A percentile compares a stretch with the other conserved stretches of the same genome.
Conservation (phyloP, 2,888 invertebrate species). For the Coleophora deauratella region DNA sequence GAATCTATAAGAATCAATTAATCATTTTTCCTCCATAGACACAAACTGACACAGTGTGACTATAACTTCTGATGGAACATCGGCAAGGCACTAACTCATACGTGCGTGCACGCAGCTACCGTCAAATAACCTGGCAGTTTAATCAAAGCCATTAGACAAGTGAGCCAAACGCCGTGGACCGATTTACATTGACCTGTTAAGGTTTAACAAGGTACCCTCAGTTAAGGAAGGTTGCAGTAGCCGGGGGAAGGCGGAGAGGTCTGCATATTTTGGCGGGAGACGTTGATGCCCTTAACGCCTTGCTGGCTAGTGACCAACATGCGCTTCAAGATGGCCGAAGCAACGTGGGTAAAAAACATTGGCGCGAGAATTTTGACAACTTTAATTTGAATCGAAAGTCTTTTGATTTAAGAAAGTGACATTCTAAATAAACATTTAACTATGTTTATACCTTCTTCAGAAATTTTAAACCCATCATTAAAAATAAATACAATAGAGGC, state of each 20-base stretch:
- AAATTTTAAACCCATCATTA: too few species aligned
- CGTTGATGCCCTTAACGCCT: constrained; percentile 72
- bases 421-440: too few species aligned
- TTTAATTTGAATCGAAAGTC: too few species aligned
- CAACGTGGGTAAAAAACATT: background rate
- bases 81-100: constrained; percentile 70
- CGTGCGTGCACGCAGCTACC: constrained; percentile 68
- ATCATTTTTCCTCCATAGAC: background rate
- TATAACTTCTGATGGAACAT: constrained; percentile 58
- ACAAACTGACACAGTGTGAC: constrained; percentile 24
- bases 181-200: constrained; percentile 39
- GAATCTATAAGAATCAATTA: background rate
- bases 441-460: too few species aligned
- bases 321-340: constrained; percentile 54
- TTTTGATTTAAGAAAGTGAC: too few species aligned
- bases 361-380: too few species aligned
- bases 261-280: constrained; percentile 49
- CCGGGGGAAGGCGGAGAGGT: constrained; percentile 31
- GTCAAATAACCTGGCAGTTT: constrained; percentile 74
- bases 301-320: constrained; percentile 70
- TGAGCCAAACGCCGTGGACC: constrained; percentile 64
- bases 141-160: constrained; percentile 73
- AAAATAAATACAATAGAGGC: too few species aligned
- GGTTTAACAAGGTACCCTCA: constrained; percentile 29
- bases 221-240: constrained; percentile 16